phyloP scores from a whole-genome alignment of 2,888 invertebrate species.

The Calameuta idolon region DNA sequence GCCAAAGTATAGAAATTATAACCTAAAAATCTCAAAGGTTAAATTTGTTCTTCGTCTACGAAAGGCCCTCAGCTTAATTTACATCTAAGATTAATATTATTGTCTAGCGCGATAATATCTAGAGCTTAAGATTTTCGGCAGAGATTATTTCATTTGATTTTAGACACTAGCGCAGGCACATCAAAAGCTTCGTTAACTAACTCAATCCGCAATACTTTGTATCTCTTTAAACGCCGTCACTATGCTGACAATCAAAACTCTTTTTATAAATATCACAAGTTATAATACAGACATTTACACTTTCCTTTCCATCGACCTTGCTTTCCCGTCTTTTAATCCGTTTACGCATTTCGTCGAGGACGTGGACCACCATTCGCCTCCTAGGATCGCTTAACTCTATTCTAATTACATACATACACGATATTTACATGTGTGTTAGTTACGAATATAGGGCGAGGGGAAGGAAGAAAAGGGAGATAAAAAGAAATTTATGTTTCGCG shows the following conservation, averaged over 20 bases:
- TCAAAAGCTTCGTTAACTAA: neutral
- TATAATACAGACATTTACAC: constrained; percentile 65
- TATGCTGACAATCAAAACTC: constrained; percentile 12
- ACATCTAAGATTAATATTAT: constrained; percentile 7
- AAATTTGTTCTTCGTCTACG: constrained; percentile 6
- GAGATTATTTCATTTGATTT: constrained; percentile 31
- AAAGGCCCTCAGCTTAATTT: neutral
- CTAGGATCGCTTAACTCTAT: constrained; percentile 38
- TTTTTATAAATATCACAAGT: constrained; percentile 59
- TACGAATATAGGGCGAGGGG: constrained; percentile 7
- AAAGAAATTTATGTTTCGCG: constrained; percentile 6
- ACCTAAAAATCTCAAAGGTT: constrained; percentile 9
- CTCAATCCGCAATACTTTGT: constrained; percentile 4
- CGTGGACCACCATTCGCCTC: constrained; percentile 8
- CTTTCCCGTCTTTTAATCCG: neutral
- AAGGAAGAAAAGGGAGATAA: constrained; percentile 26
- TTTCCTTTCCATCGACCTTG: constrained; percentile 15
- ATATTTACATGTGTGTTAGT: constrained; percentile 58
- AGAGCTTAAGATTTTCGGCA: constrained; percentile 15
- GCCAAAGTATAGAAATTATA: neutral
- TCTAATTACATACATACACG: constrained; percentile 65
- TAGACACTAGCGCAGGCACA: constrained; percentile 16
- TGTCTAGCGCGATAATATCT: constrained; percentile 4
- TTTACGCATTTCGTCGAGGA: neutral
- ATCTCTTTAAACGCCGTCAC: constrained; percentile 11